Evolutionary conservation across 64 coral and sea anemone genomes (phyloP).

Genomic region (Orbicella faveolata): DNA sequence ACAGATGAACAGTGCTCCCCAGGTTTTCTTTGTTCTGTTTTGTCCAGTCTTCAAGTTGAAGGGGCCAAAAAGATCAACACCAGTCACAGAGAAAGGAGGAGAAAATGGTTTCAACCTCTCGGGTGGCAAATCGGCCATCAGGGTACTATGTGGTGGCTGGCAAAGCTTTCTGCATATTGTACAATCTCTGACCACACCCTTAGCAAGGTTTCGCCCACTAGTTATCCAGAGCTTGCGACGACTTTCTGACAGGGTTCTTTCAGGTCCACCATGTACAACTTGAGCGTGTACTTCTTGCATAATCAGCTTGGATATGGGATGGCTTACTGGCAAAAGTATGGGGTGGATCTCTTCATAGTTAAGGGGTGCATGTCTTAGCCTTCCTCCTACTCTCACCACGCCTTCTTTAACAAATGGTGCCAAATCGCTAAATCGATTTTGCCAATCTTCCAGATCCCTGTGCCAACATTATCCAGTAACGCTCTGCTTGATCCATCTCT

Average conservation of each 20-base stretch:
- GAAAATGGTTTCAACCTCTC: constrained; percentile 29
- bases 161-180: constrained; percentile 26
- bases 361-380: no score
- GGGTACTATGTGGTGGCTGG: constrained; percentile 36
- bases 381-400: no score
- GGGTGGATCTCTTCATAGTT: no score
- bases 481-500: no score
- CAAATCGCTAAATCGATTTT: no score
- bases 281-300: constrained; percentile 24
- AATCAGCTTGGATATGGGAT: no score
- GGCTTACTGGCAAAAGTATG: no score
- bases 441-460: no score
- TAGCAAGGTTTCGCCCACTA: constrained; percentile 15
- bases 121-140: constrained; percentile 49
- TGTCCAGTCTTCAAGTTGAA: constrained; percentile 30
- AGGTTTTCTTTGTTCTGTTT: constrained; percentile 35
- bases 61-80: not conserved
- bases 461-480: no score
- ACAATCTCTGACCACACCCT: constrained; percentile 31
- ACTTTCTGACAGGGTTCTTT: constrained; percentile 47
- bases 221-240: constrained; percentile 36
- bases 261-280: constrained; percentile 29
- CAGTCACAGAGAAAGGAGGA: constrained; percentile 23
- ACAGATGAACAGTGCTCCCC: constrained; percentile 4
- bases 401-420: no score